phyloP scores from a whole-genome alignment of 1,140 invertebrate genomes.

The Oryctes rhinoceros region DNA sequence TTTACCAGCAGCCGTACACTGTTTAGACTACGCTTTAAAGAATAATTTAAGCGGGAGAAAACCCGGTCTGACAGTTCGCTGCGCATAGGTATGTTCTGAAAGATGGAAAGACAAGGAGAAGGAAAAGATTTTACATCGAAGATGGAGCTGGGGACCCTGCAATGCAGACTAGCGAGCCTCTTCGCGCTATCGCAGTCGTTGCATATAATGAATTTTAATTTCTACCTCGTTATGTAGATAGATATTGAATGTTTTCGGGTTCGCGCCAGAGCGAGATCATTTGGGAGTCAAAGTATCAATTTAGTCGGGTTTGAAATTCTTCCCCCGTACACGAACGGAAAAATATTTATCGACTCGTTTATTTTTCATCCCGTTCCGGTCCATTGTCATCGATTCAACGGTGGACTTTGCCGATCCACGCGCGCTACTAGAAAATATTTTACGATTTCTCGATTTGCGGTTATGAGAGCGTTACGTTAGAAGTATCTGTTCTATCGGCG shows the following conservation, averaged over 20 bases:
- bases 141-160: background rate
- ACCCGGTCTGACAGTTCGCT: background rate
- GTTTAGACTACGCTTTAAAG: background rate
- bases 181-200: background rate
- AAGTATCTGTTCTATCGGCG: too few species aligned
- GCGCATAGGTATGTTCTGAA: background rate
- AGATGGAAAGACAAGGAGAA: background rate
- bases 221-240: slow-evolving; percentile 27
- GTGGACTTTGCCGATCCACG: background rate
- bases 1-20: background rate
- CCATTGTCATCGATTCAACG: background rate
- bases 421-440: background rate
- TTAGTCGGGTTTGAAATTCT: background rate
- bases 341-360: background rate
- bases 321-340: background rate
- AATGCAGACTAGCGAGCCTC: background rate
- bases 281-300: slow-evolving; percentile 30
- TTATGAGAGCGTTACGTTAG: too few species aligned
- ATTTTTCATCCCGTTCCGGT: background rate
- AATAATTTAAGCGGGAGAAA: background rate
- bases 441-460: background rate
- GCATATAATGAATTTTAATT: slow-evolving; percentile 36
- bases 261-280: slow-evolving; percentile 7
- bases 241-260: slow-evolving; percentile 34
- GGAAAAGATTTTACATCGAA: slow-evolving; percentile 6